phyloP scores from a whole-genome alignment of 2,888 invertebrate genomes.

The Pollenia amentaria region DNA sequence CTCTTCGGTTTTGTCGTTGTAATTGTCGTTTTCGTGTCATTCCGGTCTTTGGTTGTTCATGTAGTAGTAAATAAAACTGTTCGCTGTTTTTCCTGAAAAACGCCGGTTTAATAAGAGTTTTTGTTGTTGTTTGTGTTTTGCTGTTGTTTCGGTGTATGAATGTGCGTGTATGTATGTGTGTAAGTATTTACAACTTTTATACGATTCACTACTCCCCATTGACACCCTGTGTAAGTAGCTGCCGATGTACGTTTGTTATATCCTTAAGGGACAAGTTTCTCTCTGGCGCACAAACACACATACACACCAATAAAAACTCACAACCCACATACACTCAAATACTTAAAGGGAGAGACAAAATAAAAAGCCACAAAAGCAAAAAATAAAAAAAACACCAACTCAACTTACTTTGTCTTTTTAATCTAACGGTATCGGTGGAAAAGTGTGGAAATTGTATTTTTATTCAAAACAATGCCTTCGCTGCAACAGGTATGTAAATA shows the following conservation, averaged over 20 bases:
- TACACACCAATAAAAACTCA: slow-evolving; percentile 13
- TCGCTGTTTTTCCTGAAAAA: slow-evolving; percentile 59
- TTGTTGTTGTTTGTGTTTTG: slow-evolving; percentile 22
- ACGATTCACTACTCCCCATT: slow-evolving; percentile 67
- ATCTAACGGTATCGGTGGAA: slow-evolving; percentile 69
- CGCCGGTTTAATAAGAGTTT: slow-evolving; percentile 54
- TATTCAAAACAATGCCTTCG: slow-evolving; percentile 84
- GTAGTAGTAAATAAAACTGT: slow-evolving; percentile 40
- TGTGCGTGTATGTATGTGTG: not conserved
- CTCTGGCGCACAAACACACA: slow-evolving; percentile 14
- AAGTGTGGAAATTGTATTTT: slow-evolving; percentile 84
- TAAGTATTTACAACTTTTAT: slow-evolving; percentile 43
- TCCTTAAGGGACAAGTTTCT: slow-evolving; percentile 48
- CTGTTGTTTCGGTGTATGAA: slow-evolving; percentile 10
- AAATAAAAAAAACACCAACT: slow-evolving; percentile 51
- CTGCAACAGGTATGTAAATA: slow-evolving; percentile 85
- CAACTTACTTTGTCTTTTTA: slow-evolving; percentile 65
- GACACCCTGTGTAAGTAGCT: slow-evolving; percentile 59
- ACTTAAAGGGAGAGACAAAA: slow-evolving; percentile 69
- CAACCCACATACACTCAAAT: slow-evolving; percentile 43
- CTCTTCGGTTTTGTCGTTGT: slow-evolving; percentile 32
- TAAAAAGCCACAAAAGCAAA: slow-evolving; percentile 65
- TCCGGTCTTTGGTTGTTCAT: slow-evolving; percentile 28
- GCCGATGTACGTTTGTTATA: slow-evolving; percentile 51
- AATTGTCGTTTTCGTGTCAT: slow-evolving; percentile 22